Conservation (phyloP, 2,113 vertebrate genomes). For the Hemiscyllium ocellatum region DNA sequence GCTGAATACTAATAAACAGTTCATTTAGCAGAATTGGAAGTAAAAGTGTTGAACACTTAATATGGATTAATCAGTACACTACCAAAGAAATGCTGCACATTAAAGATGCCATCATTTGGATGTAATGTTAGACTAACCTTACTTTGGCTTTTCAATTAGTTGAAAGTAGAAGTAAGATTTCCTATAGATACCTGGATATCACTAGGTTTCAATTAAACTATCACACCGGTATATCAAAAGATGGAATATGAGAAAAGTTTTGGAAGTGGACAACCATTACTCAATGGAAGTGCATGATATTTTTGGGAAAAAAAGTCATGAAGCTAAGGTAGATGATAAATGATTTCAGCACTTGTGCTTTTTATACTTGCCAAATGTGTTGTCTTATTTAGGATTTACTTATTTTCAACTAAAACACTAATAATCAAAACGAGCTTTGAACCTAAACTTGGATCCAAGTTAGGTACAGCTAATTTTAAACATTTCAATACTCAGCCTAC, state of each 20-base stretch:
- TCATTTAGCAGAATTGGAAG: neutral
- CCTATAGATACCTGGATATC: neutral
- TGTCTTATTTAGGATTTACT: neutral
- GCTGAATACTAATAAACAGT: slow-evolving; percentile 7
- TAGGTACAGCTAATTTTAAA: neutral
- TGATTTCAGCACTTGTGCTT: neutral
- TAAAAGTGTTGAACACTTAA: neutral
- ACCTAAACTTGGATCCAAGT: neutral
- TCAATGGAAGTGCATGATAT: neutral
- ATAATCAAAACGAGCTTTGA: neutral
- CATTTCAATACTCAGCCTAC: neutral
- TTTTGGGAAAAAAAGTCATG: neutral
- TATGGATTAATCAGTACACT: neutral
- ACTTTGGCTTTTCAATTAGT: neutral
- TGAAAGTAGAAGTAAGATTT: neutral
- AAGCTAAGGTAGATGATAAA: neutral
- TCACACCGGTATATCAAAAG: neutral
- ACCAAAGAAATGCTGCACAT: neutral
- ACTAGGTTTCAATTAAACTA: neutral
- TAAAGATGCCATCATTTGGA: neutral
- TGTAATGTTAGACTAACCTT: neutral
- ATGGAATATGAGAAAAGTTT: neutral
- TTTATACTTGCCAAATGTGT: neutral
- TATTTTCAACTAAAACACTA: neutral
- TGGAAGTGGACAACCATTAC: neutral